Evolutionary conservation across 2,113 vertebrate genomes (phyloP).

Genomic region (Menidia beryllina): DNA sequence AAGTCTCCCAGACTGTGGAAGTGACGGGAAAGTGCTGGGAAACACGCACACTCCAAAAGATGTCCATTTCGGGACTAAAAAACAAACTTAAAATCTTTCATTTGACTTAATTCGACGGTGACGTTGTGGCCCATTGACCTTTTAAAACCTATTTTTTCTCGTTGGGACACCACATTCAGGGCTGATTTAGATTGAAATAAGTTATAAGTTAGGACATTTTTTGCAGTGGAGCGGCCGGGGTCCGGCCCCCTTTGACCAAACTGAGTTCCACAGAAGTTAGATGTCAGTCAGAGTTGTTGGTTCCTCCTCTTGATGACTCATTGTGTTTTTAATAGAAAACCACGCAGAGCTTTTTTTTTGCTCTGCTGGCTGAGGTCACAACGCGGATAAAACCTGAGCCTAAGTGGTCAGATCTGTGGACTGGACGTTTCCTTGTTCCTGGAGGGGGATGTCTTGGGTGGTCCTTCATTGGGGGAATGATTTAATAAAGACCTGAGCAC

Average conservation of each 20-base stretch:
- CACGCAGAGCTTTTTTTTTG: slow-evolving; percentile 58
- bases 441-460: background rate
- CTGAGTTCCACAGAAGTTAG: slow-evolving; percentile 48
- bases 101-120: fast-evolving
- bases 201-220: background rate
- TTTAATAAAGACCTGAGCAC: slow-evolving; percentile 55
- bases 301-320: slow-evolving; percentile 70
- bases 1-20: slow-evolving; percentile 18
- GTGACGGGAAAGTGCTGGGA: slow-evolving; percentile 67
- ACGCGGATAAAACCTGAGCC: slow-evolving; percentile 45
- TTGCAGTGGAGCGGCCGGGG: slow-evolving; percentile 67
- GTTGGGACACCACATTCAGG: fast-evolving
- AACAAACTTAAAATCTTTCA: background rate
- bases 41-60: slow-evolving; percentile 50
- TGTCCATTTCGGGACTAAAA: fast-evolving
- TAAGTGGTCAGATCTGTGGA: slow-evolving; percentile 32
- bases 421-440: background rate
- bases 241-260: slow-evolving; percentile 68
- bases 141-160: no score
- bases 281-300: slow-evolving; percentile 35
- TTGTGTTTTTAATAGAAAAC: slow-evolving; percentile 75
- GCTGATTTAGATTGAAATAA: background rate
- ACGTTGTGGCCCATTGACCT: fast-evolving
- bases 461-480: slow-evolving; percentile 27
- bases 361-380: slow-evolving; percentile 70